These are phyloP conservation scores for Sciurus niger DNA, from an alignment of 2,113 vertebrate genomes.

Conservation along the genomic window DNA sequence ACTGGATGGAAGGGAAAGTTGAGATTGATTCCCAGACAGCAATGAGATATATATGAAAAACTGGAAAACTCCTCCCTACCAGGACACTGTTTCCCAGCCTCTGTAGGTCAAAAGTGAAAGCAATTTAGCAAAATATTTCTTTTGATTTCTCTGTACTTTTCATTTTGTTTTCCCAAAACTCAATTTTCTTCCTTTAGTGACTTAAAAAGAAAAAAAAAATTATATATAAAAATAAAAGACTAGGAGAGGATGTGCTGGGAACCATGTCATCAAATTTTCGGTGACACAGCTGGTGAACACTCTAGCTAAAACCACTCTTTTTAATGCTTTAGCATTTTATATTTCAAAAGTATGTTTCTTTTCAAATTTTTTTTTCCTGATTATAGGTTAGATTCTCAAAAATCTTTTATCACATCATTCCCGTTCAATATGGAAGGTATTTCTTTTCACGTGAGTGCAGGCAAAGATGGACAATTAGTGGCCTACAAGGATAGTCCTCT, in stretches of 20 bases:
- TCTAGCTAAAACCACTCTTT: background rate
- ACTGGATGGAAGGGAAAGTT: background rate
- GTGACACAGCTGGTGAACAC: background rate
- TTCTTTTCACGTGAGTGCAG: background rate
- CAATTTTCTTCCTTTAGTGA: background rate
- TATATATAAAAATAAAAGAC: background rate
- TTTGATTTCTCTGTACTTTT: background rate
- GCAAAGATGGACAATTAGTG: background rate
- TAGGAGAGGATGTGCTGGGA: fast-evolving
- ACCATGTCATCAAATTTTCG: background rate
- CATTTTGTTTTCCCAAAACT: background rate
- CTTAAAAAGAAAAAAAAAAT: background rate
- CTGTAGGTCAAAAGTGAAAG: background rate
- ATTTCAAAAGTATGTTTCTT: background rate
- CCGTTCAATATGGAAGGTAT: background rate
- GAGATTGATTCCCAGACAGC: background rate
- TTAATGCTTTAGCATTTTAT: background rate
- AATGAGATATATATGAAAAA: background rate
- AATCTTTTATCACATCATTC: background rate
- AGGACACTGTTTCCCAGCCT: background rate
- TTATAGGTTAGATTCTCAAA: background rate
- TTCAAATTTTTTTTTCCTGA: background rate
- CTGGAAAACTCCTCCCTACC: background rate
- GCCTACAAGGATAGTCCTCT: background rate
- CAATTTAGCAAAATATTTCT: background rate